Conservation (phyloP, 2,797 vertebrate species). For the Microcaecilia unicolor region DNA sequence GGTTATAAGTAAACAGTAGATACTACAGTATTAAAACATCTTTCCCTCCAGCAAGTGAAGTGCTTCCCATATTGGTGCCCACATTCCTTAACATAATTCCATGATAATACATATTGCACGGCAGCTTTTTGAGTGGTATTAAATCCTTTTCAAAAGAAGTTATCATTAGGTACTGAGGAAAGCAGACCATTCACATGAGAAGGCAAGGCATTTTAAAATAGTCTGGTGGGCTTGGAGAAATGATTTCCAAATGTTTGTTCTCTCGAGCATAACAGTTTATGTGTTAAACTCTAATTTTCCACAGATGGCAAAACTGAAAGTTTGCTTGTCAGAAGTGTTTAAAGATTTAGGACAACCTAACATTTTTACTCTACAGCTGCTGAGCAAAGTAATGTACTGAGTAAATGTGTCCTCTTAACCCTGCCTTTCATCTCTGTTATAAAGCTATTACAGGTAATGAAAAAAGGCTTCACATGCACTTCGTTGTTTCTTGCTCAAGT, state of each 20-base stretch:
- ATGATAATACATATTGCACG: too few relatives aligned
- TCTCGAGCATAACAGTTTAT: not conserved
- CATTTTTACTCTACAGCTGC: not conserved
- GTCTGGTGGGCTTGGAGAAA: not conserved
- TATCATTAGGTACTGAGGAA: too few relatives aligned
- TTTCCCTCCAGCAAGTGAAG: too few relatives aligned
- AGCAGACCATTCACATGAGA: too few relatives aligned
- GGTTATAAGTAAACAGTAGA: too few relatives aligned
- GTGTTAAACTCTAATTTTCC: not conserved
- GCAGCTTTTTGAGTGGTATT: too few relatives aligned
- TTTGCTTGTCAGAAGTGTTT: constrained; percentile 1
- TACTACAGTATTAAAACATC: too few relatives aligned
- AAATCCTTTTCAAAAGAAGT: too few relatives aligned
- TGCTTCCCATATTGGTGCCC: too few relatives aligned
- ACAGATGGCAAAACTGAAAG: not conserved
- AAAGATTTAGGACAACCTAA: too few relatives aligned
- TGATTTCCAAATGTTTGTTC: constrained; percentile 6
- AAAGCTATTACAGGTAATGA: constrained; percentile 4
- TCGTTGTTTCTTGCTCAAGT: constrained; percentile 3
- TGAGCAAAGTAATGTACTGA: not conserved
- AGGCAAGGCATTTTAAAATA: too few relatives aligned
- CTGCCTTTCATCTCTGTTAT: not conserved
- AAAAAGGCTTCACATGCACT: not conserved
- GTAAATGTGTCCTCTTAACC: not conserved
- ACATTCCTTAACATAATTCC: too few relatives aligned